Percentiles rank a stretch among this genome's conserved stretches.
Conservation (phyloP, 2,888 invertebrate genomes). For the Eumerus sabulonum region DNA sequence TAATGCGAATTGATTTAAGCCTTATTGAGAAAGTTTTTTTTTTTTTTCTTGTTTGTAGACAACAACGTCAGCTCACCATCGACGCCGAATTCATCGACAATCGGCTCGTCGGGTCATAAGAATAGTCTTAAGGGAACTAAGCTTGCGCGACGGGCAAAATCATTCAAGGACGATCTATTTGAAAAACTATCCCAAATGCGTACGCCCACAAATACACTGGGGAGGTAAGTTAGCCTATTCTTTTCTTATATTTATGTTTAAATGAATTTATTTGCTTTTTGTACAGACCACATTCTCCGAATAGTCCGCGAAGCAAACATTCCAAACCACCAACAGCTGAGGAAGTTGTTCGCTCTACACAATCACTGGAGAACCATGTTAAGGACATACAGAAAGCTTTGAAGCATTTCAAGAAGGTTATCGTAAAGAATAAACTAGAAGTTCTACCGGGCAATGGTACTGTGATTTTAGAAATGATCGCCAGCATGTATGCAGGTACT, state of each 20-base stretch:
- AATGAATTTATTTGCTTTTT: constrained; percentile 1
- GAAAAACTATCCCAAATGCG: constrained; percentile 95
- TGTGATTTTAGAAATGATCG: constrained; percentile 94
- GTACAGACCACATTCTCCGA: constrained; percentile 83
- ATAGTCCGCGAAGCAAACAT: constrained; percentile 82
- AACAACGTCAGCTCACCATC: constrained; percentile 78
- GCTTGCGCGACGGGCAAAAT: constrained; percentile 91
- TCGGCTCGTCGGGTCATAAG: constrained; percentile 82
- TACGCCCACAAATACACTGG: constrained; percentile 83
- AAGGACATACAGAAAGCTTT: constrained; percentile 87
- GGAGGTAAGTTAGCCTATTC: constrained; percentile 72
- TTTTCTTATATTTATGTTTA: neutral
- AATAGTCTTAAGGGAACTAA: constrained; percentile 90
- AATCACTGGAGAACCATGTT: constrained; percentile 87
- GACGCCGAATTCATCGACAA: constrained; percentile 74
- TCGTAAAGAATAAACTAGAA: constrained; percentile 93
- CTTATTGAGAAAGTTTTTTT: constrained; percentile 49
- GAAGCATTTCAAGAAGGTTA: constrained; percentile 95
- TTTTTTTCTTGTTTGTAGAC: constrained; percentile 69
- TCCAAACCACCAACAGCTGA: constrained; percentile 77
- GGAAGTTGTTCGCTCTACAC: constrained; percentile 83
- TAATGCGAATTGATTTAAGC: constrained; percentile 16
- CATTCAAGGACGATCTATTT: constrained; percentile 95
- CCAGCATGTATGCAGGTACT: constrained; percentile 88
- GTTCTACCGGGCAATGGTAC: constrained; percentile 96